A percentile compares a stretch with the other conserved stretches of the same genome.
phyloP scores from a whole-genome alignment of 2,888 invertebrate genomes.

The Drosophila austrosaltans region DNA sequence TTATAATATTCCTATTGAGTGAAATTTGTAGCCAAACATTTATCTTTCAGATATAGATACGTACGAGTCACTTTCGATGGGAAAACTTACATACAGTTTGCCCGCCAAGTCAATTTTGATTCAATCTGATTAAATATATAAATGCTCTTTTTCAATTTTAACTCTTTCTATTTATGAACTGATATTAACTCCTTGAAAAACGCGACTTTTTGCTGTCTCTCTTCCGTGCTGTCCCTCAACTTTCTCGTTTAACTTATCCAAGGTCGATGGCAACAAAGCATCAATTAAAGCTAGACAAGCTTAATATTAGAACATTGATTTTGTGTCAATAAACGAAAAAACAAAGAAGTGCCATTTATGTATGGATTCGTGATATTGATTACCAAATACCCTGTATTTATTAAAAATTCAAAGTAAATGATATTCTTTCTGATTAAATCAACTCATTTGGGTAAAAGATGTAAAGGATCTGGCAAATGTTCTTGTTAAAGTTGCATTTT shows the following conservation, averaged over 20 bases:
- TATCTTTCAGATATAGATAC: neutral
- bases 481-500: too few relatives aligned
- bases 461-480: too few relatives aligned
- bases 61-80: neutral
- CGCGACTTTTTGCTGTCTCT: neutral
- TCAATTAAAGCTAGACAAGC: constrained; percentile 9
- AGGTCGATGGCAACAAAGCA: neutral
- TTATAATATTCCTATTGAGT: constrained; percentile 11
- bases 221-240: neutral
- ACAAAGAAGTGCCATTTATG: too few relatives aligned
- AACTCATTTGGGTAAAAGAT: too few relatives aligned
- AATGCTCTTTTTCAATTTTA: neutral
- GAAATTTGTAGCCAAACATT: neutral
- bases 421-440: neutral
- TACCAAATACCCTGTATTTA: constrained; percentile 33
- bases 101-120: neutral
- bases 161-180: neutral
- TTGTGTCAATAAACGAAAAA: constrained; percentile 49
- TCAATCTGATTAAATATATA: neutral
- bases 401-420: neutral
- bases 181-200: neutral
- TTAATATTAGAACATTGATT: constrained; percentile 57
- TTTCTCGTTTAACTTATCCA: neutral
- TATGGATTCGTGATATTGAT: constrained; percentile 45
- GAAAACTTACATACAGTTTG: neutral